These are phyloP conservation scores for Lasioglossum calceatum DNA, from an alignment of 2,888 invertebrate genomes.

Conservation along the genomic window DNA sequence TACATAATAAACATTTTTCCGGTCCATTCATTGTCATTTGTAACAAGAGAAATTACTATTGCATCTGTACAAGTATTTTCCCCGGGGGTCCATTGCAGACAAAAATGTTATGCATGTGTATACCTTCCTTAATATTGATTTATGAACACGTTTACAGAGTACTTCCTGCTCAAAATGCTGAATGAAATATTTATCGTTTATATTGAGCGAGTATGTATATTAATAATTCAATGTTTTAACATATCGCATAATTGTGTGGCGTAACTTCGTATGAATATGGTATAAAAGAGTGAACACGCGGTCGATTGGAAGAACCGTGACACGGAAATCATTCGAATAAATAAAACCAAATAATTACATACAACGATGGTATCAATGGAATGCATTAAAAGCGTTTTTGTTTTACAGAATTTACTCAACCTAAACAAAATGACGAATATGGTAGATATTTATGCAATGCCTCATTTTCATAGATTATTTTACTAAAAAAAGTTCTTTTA, in stretches of 20 bases:
- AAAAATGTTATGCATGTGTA: neutral
- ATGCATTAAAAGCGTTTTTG: neutral
- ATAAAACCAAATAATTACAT: constrained; percentile 32
- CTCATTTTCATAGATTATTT: neutral
- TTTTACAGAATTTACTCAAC: neutral
- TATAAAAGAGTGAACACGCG: neutral
- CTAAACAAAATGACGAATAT: neutral
- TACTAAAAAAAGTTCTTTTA: neutral
- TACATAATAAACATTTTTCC: neutral
- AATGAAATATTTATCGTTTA: constrained; percentile 7
- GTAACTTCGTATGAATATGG: neutral
- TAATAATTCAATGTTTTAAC: neutral
- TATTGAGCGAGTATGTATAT: neutral
- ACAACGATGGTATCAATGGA: neutral
- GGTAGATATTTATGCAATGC: neutral
- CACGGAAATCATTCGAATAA: constrained; percentile 25
- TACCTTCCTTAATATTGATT: neutral
- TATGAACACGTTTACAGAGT: neutral
- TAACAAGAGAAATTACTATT: neutral
- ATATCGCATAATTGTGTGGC: neutral
- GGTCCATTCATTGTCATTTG: neutral
- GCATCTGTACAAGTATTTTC: neutral
- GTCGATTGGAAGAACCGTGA: neutral
- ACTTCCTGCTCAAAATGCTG: neutral
- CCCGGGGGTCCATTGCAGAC: neutral